Base-by-base conservation (phyloP, 2,888 invertebrate genomes). In the Polymixis lichenea region DNA sequence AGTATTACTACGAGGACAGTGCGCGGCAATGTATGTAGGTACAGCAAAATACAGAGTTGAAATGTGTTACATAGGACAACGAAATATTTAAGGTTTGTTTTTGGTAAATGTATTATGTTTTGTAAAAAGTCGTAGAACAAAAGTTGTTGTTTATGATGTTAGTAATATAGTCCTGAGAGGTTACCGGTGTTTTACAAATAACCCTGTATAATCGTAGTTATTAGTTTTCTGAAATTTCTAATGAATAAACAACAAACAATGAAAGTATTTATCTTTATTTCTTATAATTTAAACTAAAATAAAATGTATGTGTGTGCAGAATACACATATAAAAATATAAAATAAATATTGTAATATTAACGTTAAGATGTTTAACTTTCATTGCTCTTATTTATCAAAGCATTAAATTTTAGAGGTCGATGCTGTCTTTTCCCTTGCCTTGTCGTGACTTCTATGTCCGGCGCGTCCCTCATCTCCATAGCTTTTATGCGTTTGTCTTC, bases 281-380 rank as follows among this genome's bases (percentile, higher is more conserved):
- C n/a, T 38, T 25, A 43, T 15, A 1, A 67, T 28, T n/a, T 22
- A 64, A 49, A 25, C 17, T 25, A 9, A 22, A 25, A 49, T 70
- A 55, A n/a, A 56, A 7, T 38, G 25, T 17, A 17, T 25, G 2
- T 49, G 25, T 46, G 15, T 32, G 9, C 22, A 32, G 7, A 49
- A n/a, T 46, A 58, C 25, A 56, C n/a, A 64, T 80, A 86, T 62
- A 84, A 80, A 86, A 72, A 67, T 84, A 82, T 68, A 80, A 86
- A 88, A 80, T 61, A 15, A 77, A 15, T 66, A 15, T n/a, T 17
- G 11, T 61, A 38, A 64, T 28, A 25, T 49, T 32, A 67, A 32
- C 22, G 13, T 49, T 49, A 71, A 15, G 13, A n/a, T 32, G 7
- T 28, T 38, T 49, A 17, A 7, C 3, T n/a, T 19, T 60, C 62